These are phyloP conservation scores for Nylanderia fulva DNA, from an alignment of 1,140 invertebrate species.

Conservation along the genomic window DNA sequence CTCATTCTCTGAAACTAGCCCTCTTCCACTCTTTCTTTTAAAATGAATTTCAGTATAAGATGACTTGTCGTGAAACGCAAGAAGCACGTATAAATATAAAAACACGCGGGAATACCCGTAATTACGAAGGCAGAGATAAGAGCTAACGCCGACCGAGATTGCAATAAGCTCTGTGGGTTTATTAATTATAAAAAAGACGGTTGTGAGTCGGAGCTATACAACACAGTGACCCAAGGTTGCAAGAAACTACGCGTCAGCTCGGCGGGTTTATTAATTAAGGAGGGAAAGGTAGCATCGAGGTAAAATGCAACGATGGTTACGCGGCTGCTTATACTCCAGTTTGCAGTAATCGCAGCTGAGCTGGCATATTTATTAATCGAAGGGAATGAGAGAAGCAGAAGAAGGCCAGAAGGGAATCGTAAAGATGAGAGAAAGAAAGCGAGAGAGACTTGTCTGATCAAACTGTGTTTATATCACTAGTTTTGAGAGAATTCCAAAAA, in stretches of 20 bases:
- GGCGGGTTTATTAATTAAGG: constrained; percentile 52
- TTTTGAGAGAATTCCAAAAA: not conserved
- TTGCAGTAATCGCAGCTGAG: constrained; percentile 17
- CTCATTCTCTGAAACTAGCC: not conserved
- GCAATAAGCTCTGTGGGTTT: constrained; percentile 36
- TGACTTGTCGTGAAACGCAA: constrained; percentile 8
- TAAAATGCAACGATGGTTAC: constrained; percentile 35
- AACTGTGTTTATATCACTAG: not conserved
- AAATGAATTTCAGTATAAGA: constrained; percentile 12
- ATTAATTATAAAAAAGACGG: constrained; percentile 56
- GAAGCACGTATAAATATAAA: constrained; percentile 24
- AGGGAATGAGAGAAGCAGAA: not conserved
- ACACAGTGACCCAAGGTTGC: constrained; percentile 31
- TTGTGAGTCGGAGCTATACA: not conserved
- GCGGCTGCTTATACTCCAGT: constrained; percentile 10
- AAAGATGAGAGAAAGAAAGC: not conserved
- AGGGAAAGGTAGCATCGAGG: constrained; percentile 25
- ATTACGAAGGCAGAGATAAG: constrained; percentile 32
- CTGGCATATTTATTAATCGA: constrained; percentile 42
- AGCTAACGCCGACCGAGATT: constrained; percentile 15
- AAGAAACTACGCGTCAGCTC: constrained; percentile 56
- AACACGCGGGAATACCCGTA: constrained; percentile 12
- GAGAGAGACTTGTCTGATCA: not conserved
- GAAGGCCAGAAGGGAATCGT: not conserved
- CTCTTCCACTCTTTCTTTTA: not conserved